These are phyloP conservation scores for Trachelus stipa DNA, from an alignment of 2,888 invertebrate genomes.

Conservation along the genomic window DNA sequence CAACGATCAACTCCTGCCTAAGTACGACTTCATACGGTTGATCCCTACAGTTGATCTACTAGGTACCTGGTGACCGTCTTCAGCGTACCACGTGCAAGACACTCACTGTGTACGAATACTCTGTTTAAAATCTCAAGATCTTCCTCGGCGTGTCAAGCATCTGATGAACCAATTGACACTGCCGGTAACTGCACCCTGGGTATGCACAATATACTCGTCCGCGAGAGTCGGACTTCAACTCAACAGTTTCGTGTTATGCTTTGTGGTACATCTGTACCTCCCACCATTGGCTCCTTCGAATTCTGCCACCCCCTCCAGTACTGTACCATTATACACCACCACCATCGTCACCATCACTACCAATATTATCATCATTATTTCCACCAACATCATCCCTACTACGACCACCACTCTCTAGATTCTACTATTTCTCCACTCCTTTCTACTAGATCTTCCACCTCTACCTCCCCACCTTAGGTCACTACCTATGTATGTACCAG, in stretches of 20 bases:
- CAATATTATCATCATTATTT: background rate
- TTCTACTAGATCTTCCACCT: conserved; percentile 20
- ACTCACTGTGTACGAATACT: background rate
- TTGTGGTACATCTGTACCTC: conserved; percentile 41
- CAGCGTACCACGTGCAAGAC: background rate
- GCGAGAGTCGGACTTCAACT: conserved; percentile 40
- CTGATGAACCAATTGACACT: conserved; percentile 27
- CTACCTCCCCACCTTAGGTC: conserved; percentile 7
- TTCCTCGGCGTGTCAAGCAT: conserved; percentile 32
- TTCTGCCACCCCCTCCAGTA: background rate
- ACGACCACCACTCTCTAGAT: background rate
- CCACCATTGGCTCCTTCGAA: background rate
- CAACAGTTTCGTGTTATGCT: conserved; percentile 49
- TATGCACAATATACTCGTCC: conserved; percentile 36
- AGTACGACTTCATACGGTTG: background rate
- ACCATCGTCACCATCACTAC: conserved; percentile 19
- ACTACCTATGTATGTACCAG: background rate
- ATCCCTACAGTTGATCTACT: background rate
- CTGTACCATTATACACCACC: background rate
- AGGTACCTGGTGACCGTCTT: background rate
- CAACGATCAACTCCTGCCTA: background rate
- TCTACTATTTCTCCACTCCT: background rate
- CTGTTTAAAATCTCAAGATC: background rate
- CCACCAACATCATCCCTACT: background rate
- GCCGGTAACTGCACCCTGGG: conserved; percentile 40